These are phyloP conservation scores for Ferdinandea cuprea DNA, from an alignment of 2,888 invertebrate genomes.

Conservation along the genomic window DNA sequence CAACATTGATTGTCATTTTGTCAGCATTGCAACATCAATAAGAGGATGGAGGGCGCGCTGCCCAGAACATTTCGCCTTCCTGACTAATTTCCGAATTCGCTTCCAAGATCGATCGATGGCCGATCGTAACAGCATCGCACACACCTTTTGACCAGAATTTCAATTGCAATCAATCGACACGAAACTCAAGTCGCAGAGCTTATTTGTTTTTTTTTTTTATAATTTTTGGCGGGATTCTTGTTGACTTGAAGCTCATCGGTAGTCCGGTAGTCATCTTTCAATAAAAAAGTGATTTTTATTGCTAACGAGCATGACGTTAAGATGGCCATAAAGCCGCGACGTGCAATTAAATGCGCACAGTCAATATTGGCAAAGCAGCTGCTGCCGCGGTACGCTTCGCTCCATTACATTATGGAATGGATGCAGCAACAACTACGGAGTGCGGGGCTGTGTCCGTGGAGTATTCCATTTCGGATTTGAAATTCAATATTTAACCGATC, in stretches of 20 bases:
- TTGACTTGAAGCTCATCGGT: conserved; percentile 54
- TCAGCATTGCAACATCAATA: conserved; percentile 26
- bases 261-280: conserved; percentile 62
- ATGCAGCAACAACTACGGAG: not conserved
- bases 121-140: conserved; percentile 4
- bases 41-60: not conserved
- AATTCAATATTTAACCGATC: conserved; percentile 74
- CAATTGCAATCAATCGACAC: conserved; percentile 42
- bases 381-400: conserved; percentile 2
- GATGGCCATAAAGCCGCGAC: conserved; percentile 68
- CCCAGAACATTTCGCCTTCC: conserved; percentile 34
- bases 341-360: conserved; percentile 70
- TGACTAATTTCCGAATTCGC: conserved; percentile 60
- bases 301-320: conserved; percentile 74
- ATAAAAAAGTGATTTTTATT: conserved; percentile 73
- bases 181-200: conserved; percentile 1
- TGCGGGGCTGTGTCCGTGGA: conserved; percentile 31
- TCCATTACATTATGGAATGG: not conserved
- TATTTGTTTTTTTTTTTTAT: not conserved
- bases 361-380: conserved; percentile 38
- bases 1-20: conserved; percentile 44
- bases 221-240: conserved; percentile 23
- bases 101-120: conserved; percentile 14
- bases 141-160: conserved; percentile 49
- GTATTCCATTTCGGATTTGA: conserved; percentile 69